Percentiles rank a stretch among this genome's conserved stretches.
phyloP scores from a whole-genome alignment of 2,113 vertebrate species.

The Rallus limicola region DNA sequence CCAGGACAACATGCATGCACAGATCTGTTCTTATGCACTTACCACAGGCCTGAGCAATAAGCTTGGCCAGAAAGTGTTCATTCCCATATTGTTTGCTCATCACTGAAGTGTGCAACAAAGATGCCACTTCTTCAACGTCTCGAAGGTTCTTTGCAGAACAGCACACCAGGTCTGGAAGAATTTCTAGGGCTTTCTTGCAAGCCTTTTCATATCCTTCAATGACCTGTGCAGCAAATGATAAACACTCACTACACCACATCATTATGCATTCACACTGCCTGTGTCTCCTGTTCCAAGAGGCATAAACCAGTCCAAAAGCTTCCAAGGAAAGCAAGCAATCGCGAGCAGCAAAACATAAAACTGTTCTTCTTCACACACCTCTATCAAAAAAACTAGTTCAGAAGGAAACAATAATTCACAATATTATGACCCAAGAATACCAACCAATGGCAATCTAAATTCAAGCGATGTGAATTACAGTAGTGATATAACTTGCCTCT shows the following conservation, averaged over 20 bases:
- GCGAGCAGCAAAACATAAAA: neutral
- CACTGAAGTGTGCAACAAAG: slow-evolving; percentile 87
- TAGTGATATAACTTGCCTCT: slow-evolving; percentile 77
- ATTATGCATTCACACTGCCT: neutral
- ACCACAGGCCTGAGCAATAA: slow-evolving; percentile 96
- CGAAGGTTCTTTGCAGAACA: slow-evolving; percentile 89
- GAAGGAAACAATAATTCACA: neutral
- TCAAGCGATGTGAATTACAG: neutral
- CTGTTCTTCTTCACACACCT: neutral
- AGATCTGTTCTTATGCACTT: slow-evolving; percentile 49
- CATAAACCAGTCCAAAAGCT: neutral
- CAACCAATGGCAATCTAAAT: neutral
- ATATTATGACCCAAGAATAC: neutral
- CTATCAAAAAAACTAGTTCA: neutral
- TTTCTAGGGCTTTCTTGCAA: slow-evolving; percentile 91
- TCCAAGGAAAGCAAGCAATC: neutral
- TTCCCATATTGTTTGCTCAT: slow-evolving; percentile 98
- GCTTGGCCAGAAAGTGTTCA: slow-evolving; percentile 87
- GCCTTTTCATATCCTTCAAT: slow-evolving; percentile 96
- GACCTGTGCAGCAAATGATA: slow-evolving; percentile 76
- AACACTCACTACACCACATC: neutral
- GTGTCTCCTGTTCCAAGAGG: neutral
- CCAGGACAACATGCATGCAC: no score
- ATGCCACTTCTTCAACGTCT: slow-evolving; percentile 83
- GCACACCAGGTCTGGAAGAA: slow-evolving; percentile 90